Evolutionary conservation across 2,888 invertebrate species (phyloP).

Genomic region (Lycaena phlaeas): DNA sequence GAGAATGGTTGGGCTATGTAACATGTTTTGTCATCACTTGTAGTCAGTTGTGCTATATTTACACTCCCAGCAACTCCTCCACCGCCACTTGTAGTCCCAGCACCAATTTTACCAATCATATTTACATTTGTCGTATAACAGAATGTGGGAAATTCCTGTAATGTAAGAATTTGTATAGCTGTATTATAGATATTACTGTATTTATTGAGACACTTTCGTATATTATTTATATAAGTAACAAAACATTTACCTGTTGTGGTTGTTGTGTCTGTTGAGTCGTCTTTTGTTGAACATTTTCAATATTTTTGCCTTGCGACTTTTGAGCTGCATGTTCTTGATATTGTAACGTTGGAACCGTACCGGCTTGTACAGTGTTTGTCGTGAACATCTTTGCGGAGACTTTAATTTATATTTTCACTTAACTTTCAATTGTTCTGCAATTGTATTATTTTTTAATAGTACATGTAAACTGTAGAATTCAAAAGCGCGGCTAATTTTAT

Average conservation of each 20-base stretch:
- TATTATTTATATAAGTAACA: background rate
- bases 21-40: constrained; percentile 78
- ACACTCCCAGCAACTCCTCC: constrained; percentile 71
- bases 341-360: constrained; percentile 75
- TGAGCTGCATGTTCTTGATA: constrained; percentile 78
- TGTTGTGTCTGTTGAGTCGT: constrained; percentile 64
- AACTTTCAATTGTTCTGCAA: constrained; percentile 6
- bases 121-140: constrained; percentile 80
- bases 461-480: constrained; percentile 16
- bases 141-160: constrained; percentile 78
- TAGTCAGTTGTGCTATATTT: constrained; percentile 79
- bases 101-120: constrained; percentile 77
- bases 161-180: constrained; percentile 19
- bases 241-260: constrained; percentile 30
- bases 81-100: constrained; percentile 44
- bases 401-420: background rate
- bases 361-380: constrained; percentile 74
- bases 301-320: constrained; percentile 73
- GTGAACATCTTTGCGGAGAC: constrained; percentile 62
- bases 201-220: no score
- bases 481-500: constrained; percentile 60
- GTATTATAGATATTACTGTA: no score
- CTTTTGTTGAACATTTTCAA: constrained; percentile 76
- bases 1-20: constrained; percentile 83
- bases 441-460: background rate